Evolutionary conservation across 2,797 vertebrate species (phyloP).

Genomic region (Sebastes glaucus): DNA sequence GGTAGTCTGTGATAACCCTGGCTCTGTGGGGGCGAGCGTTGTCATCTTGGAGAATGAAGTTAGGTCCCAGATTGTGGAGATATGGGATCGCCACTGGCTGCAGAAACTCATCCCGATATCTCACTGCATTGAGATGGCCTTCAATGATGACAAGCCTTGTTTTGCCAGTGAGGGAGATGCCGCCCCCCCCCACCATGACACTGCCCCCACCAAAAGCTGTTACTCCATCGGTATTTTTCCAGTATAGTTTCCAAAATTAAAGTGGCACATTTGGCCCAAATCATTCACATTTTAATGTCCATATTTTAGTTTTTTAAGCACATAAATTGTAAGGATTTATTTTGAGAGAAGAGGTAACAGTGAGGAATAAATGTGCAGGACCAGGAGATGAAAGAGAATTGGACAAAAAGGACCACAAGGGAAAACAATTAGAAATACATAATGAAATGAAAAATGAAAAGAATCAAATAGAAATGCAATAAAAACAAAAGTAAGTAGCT

Average conservation of each 20-base stretch:
- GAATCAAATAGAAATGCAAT: neutral
- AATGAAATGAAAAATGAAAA: neutral
- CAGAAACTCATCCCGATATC: too few relatives aligned
- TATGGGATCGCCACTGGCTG: too few relatives aligned
- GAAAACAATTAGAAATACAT: neutral
- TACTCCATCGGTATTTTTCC: too few relatives aligned
- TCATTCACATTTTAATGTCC: neutral
- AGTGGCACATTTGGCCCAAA: conserved; percentile 17
- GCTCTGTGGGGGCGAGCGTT: too few relatives aligned
- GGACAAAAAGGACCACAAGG: neutral
- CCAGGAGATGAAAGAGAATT: neutral
- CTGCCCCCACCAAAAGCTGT: too few relatives aligned
- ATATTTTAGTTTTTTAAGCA: neutral
- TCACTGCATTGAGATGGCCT: too few relatives aligned
- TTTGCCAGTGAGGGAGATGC: too few relatives aligned
- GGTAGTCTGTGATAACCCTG: too few relatives aligned
- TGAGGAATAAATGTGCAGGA: neutral
- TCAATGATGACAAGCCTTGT: too few relatives aligned
- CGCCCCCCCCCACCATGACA: too few relatives aligned
- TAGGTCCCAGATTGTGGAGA: too few relatives aligned
- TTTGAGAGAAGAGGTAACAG: neutral
- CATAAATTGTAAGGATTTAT: neutral
- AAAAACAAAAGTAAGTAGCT: neutral
- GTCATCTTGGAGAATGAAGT: too few relatives aligned
- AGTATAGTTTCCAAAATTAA: conserved; percentile 27